phyloP scores from a whole-genome alignment of 1,140 invertebrate genomes.

The Caenorhabditis remanei region DNA sequence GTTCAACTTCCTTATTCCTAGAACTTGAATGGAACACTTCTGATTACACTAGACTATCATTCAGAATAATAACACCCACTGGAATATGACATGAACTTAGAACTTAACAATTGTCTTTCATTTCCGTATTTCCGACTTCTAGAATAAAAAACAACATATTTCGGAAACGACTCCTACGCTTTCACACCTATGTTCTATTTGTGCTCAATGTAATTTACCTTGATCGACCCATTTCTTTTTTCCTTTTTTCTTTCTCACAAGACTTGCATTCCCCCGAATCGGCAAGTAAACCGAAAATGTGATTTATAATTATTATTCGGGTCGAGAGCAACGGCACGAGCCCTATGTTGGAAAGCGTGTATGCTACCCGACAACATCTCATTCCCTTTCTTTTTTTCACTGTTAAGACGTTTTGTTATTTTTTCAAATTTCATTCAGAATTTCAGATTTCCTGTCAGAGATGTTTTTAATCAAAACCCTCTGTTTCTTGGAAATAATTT shows the following conservation, averaged over 20 bases:
- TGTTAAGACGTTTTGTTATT: neutral
- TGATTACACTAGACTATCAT: too few species aligned
- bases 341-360: neutral
- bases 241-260: neutral
- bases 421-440: neutral
- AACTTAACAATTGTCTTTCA: too few species aligned
- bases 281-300: slow-evolving; percentile 27
- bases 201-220: neutral
- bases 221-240: neutral
- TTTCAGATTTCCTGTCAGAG: neutral
- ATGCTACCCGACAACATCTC: slow-evolving; percentile 3
- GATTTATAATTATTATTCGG: slow-evolving; percentile 43
- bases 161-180: neutral
- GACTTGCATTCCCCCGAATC: neutral
- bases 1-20: too few species aligned
- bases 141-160: too few species aligned
- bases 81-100: too few species aligned
- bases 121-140: too few species aligned
- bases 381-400: slow-evolving; percentile 21
- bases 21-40: too few species aligned
- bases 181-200: neutral
- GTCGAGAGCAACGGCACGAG: neutral
- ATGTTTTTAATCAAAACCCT: too few species aligned
- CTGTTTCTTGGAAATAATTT: too few species aligned
- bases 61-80: too few species aligned